Evolutionary conservation across 1,140 invertebrate species (phyloP).

Genomic region (Drosophila santomea): DNA sequence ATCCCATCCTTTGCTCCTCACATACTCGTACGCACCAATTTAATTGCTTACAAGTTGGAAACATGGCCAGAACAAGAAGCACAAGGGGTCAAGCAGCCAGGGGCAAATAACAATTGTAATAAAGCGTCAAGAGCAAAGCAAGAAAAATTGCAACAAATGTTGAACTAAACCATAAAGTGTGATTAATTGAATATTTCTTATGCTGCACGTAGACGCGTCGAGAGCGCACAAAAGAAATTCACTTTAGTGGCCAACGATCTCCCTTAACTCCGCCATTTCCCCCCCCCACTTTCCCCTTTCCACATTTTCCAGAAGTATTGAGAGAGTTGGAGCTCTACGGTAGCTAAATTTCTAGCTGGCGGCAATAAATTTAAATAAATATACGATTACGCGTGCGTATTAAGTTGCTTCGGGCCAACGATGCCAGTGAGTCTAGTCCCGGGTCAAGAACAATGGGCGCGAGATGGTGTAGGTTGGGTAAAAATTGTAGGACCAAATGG

Average conservation of each 20-base stretch:
- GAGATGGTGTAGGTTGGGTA: rapidly evolving
- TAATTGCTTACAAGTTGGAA: conserved; percentile 81
- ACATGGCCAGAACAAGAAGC: conserved; percentile 59
- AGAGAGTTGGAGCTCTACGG: conserved; percentile 38
- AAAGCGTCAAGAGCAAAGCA: conserved; percentile 78
- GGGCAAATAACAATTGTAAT: conserved; percentile 74
- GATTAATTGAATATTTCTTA: conserved; percentile 84
- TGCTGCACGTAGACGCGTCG: conserved; percentile 66
- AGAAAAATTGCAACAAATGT: conserved; percentile 84
- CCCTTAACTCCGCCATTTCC: background rate
- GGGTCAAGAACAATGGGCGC: conserved; percentile 32
- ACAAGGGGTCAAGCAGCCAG: conserved; percentile 5
- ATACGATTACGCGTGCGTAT: conserved; percentile 83
- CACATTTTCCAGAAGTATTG: conserved; percentile 14
- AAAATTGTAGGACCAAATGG: background rate
- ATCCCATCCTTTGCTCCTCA: conserved; percentile 18
- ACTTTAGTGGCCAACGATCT: conserved; percentile 40
- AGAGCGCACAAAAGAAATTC: conserved; percentile 51
- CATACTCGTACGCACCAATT: conserved; percentile 50
- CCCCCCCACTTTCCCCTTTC: background rate
- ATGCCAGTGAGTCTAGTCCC: conserved; percentile 27
- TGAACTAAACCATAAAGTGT: conserved; percentile 82
- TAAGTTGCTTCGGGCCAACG: conserved; percentile 71
- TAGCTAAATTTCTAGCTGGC: conserved; percentile 70
- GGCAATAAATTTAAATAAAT: conserved; percentile 83